Percentiles rank a stretch among this genome's conserved stretches.
phyloP scores from a whole-genome alignment of 2,797 vertebrate genomes.

The Odontamblyopus rebecca region DNA sequence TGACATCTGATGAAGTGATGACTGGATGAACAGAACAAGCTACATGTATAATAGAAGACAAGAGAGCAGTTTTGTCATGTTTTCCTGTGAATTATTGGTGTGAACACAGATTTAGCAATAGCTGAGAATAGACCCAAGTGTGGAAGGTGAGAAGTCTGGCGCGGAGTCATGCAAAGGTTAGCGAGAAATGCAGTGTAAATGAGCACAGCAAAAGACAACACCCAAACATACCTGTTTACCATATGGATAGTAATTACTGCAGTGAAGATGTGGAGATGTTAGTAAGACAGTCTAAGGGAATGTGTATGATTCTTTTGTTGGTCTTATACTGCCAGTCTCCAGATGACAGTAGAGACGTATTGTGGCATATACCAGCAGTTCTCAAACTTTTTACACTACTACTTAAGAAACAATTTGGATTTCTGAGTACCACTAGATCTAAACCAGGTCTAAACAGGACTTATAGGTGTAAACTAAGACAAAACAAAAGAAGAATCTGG shows the following conservation, averaged over 20 bases:
- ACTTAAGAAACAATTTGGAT: no score
- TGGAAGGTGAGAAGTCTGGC: conserved; percentile 25
- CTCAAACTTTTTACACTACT: no score
- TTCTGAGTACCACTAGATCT: no score
- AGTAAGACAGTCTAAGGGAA: conserved; percentile 53
- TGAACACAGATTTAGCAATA: conserved; percentile 16
- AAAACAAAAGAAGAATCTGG: no score
- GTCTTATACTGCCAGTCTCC: conserved; percentile 60
- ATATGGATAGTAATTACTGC: conserved; percentile 31
- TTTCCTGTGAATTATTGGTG: conserved; percentile 15
- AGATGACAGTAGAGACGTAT: conserved; percentile 60
- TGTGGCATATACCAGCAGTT: conserved; percentile 22
- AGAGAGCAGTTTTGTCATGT: not conserved
- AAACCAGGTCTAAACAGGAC: no score
- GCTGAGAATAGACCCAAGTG: conserved; percentile 16
- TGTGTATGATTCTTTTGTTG: conserved; percentile 56
- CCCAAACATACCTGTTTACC: conserved; percentile 13
- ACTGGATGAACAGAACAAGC: conserved; percentile 15
- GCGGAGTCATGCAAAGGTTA: conserved; percentile 30
- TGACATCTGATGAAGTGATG: not conserved
- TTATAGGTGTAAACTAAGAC: no score
- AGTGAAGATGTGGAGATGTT: conserved; percentile 52
- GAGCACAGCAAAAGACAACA: conserved; percentile 14
- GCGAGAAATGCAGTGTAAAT: conserved; percentile 13
- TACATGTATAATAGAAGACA: not conserved